Evolutionary conservation across 2,113 vertebrate species (phyloP).

Genomic region (Anhinga anhinga): DNA sequence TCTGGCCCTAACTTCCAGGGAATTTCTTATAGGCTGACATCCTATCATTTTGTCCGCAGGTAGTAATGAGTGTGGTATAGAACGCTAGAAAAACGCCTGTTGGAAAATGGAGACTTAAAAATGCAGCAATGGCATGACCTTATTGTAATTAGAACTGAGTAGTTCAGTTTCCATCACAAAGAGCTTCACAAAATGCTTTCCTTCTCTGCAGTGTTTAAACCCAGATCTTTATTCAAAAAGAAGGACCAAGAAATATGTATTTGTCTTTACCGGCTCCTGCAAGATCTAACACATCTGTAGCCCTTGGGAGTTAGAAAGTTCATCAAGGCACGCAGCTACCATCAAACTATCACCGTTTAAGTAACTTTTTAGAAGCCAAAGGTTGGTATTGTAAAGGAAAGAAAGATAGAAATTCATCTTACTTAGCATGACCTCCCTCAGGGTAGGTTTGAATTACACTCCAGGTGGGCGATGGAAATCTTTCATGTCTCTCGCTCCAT

Average conservation of each 20-base stretch:
- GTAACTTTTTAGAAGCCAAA: conserved; percentile 57
- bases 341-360: conserved; percentile 9
- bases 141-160: neutral
- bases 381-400: conserved; percentile 19
- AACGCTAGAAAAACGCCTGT: neutral
- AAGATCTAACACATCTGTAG: neutral
- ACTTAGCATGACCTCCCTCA: conserved; percentile 22
- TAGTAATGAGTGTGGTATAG: neutral
- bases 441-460: conserved; percentile 66
- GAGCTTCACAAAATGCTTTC: neutral
- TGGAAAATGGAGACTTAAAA: neutral
- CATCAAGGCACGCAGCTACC: neutral
- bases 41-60: neutral
- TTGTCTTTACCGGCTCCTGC: neutral
- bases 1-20: neutral
- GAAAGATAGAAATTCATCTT: conserved; percentile 56
- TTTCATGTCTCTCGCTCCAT: conserved; percentile 62
- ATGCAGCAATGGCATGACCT: neutral
- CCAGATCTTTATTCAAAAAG: neutral
- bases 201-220: neutral
- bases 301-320: neutral
- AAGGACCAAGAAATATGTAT: neutral
- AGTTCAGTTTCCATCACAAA: neutral
- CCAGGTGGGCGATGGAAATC: conserved; percentile 39
- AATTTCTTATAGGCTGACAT: neutral